Percentiles rank a stretch among this genome's conserved stretches.
phyloP scores from a whole-genome alignment of 1,140 invertebrate genomes.

The Halyomorpha halys region DNA sequence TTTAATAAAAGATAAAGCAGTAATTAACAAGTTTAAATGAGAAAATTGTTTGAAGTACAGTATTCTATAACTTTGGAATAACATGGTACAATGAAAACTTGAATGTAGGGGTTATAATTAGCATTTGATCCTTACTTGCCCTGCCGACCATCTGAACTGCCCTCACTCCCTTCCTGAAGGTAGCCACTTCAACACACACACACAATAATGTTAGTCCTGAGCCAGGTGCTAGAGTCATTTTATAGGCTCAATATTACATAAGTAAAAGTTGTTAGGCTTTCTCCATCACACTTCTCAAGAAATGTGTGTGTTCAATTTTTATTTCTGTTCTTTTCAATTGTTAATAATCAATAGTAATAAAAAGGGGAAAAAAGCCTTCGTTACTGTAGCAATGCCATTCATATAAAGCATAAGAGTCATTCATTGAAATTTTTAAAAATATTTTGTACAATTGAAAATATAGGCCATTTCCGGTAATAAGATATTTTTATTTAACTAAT shows the following conservation, averaged over 20 bases:
- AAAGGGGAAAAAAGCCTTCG: background rate
- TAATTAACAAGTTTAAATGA: no score
- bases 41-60: background rate
- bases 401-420: conserved; percentile 1
- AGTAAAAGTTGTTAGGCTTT: conserved; percentile 1
- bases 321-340: no score
- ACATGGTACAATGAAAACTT: background rate
- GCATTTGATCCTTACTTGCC: conserved; percentile 73
- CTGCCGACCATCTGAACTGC: conserved; percentile 94
- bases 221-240: no score
- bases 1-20: no score
- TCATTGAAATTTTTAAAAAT: no score
- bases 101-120: conserved; percentile 31
- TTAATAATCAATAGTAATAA: no score
- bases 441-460: no score
- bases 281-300: no score
- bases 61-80: conserved; percentile 1
- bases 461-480: no score
- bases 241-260: no score
- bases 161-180: conserved; percentile 98
- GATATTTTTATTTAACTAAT: no score
- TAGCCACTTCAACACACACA: conserved; percentile 63
- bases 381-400: conserved; percentile 10
- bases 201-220: conserved; percentile 22
- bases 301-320: no score